Conservation (phyloP, 2,113 vertebrate genomes). For the Drymodes brunneopygia region DNA sequence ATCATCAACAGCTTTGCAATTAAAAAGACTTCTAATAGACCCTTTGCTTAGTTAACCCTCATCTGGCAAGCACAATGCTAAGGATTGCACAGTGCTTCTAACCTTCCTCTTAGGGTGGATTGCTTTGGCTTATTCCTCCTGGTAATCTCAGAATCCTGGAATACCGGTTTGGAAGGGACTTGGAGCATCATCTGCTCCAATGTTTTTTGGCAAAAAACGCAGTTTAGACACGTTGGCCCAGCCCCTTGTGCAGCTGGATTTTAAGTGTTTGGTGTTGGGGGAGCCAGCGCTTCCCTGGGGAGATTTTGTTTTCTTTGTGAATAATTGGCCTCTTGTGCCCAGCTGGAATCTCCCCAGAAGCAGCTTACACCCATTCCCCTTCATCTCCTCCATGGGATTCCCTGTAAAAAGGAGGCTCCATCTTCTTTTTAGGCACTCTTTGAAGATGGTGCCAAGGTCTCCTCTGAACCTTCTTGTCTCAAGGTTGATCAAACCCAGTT, state of each 20-base stretch:
- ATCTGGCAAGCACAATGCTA: not conserved
- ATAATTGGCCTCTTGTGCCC: not conserved
- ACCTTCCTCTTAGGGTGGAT: not conserved
- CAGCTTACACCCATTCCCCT: accelerated
- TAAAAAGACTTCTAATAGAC: not conserved
- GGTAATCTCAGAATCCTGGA: not conserved
- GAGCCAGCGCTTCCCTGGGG: not conserved
- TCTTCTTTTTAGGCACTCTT: not conserved
- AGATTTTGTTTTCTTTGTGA: not conserved
- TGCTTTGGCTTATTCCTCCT: not conserved
- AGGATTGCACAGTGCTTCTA: not conserved
- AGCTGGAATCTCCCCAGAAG: not conserved
- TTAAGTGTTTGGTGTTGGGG: accelerated
- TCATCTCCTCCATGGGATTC: not conserved
- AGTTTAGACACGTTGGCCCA: not conserved
- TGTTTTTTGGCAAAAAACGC: not conserved
- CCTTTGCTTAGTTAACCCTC: not conserved
- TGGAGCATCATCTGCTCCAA: not conserved
- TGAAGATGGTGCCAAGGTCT: not conserved
- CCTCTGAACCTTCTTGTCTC: not conserved
- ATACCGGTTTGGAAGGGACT: not conserved
- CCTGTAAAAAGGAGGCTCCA: not conserved
- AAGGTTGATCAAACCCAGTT: not conserved
- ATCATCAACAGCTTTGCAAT: not conserved
- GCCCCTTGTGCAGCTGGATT: not conserved